Evolutionary conservation across 2,113 vertebrate genomes (phyloP).

Genomic region (Guaruba guarouba): DNA sequence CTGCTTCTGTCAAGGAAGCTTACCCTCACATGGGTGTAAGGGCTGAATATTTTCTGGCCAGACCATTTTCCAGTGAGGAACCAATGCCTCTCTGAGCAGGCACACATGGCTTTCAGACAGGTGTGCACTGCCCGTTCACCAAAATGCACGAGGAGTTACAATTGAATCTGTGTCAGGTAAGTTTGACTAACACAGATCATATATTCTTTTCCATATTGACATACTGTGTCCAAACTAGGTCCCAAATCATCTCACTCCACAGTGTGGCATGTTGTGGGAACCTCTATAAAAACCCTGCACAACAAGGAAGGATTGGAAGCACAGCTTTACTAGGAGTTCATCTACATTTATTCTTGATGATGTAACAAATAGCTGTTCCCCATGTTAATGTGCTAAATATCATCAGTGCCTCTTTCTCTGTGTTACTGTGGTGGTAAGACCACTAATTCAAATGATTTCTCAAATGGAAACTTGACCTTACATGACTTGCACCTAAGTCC

Average conservation of each 20-base stretch:
- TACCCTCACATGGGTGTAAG: background rate
- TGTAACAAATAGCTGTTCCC: slow-evolving; percentile 5
- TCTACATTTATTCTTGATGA: background rate
- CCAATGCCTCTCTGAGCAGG: background rate
- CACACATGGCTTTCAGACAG: background rate
- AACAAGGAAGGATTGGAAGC: background rate
- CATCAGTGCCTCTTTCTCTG: background rate
- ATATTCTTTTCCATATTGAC: background rate
- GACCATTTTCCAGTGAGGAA: background rate
- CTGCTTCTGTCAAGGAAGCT: slow-evolving; percentile 1
- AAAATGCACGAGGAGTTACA: background rate
- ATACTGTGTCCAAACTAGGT: background rate
- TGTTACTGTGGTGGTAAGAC: background rate
- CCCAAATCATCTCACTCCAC: background rate
- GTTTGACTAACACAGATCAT: background rate
- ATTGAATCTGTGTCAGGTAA: background rate
- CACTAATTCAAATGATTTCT: slow-evolving; percentile 31
- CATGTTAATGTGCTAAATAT: slow-evolving; percentile 34
- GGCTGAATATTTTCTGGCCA: background rate
- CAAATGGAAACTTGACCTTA: slow-evolving; percentile 56
- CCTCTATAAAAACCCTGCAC: background rate
- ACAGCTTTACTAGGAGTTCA: background rate
- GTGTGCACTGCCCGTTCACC: background rate
- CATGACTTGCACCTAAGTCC: slow-evolving; percentile 57
- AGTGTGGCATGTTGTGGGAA: background rate